Conservation (phyloP, 2,888 invertebrate genomes). For the Aphodius granarius region DNA sequence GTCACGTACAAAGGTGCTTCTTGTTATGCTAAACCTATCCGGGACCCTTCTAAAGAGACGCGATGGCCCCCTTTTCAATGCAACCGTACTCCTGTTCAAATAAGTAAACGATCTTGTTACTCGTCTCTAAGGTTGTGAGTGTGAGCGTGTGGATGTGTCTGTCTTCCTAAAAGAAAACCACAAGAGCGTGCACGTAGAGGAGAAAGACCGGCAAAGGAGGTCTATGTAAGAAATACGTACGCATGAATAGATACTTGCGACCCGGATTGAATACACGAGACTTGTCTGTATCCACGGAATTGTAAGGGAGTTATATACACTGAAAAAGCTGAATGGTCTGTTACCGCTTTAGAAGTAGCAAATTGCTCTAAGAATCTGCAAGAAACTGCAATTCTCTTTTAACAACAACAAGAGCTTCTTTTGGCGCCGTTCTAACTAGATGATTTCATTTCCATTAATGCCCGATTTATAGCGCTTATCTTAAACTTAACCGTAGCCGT, state of each 20-base stretch:
- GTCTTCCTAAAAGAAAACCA: not conserved
- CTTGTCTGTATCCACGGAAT: not conserved
- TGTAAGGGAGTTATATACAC: not conserved
- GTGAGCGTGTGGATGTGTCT: not conserved
- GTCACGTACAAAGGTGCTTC: conserved; percentile 35
- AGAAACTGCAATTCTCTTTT: too few species aligned
- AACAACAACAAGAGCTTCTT: too few species aligned
- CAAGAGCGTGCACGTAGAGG: not conserved
- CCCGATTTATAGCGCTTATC: too few species aligned
- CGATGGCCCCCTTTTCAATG: not conserved
- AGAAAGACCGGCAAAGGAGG: not conserved
- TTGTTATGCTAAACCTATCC: conserved; percentile 29
- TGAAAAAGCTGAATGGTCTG: not conserved
- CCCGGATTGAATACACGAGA: not conserved
- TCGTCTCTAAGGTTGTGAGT: not conserved
- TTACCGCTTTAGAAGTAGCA: not conserved
- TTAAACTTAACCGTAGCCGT: too few species aligned
- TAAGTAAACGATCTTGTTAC: conserved; percentile 17
- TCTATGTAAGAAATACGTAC: not conserved
- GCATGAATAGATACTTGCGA: not conserved
- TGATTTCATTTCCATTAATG: too few species aligned
- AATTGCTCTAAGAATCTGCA: not conserved
- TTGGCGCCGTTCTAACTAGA: too few species aligned
- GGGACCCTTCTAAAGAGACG: conserved; percentile 1
- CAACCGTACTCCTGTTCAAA: not conserved